Evolutionary conservation across 1,140 invertebrate genomes (phyloP), one percentile per base, ranked within the genome.

Genomic region (Dendroctonus ponderosae): DNA sequence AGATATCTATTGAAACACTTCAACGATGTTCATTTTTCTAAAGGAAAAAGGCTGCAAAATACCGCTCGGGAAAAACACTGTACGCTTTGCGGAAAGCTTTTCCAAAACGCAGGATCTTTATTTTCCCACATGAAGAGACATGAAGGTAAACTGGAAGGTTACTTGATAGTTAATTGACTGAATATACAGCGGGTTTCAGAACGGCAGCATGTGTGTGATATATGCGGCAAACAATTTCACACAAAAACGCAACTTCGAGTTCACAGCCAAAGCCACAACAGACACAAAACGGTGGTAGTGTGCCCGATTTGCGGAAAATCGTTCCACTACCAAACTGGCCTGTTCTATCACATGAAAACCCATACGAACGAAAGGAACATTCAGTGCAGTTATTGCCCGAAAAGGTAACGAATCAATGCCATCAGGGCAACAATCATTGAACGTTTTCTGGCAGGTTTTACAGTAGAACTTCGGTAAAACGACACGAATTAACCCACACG

Each of bases 401-500:
- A 72, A 67, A 68, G 51, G 63, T 79, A 65, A 37, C 8, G 15
- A 41, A 42, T 11, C 37, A 38, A 38, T 5, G 11, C 37, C 41
- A 6, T 56, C 5, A 0, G 12, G 5, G 11, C n/a, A 15, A 9
- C 9, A 41, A 7, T 41, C 0, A 7, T 40, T 41, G 11, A 40
- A 9, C 4, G 5, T 39, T 56, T 39, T 56, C 15, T 3, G 11
- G 7, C 42, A 65, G 64, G 38, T 67, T 67, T 38, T 67, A 67
- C 43, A 61, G 57, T 5, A 60, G 50, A 70, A 67, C 52, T 38
- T 63, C 87, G 74, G 78, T 89, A 58, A 85, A 89, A 79, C 88
- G 90, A 66, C 90, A 92, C 80, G 88, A 89, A 76, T 76, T 87
- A 5, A 87, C 85, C 0, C 88, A 89, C 70, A 87, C 85, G 0